Base-by-base conservation (phyloP, 1,140 invertebrate species). In the Caenorhabditis latens region DNA sequence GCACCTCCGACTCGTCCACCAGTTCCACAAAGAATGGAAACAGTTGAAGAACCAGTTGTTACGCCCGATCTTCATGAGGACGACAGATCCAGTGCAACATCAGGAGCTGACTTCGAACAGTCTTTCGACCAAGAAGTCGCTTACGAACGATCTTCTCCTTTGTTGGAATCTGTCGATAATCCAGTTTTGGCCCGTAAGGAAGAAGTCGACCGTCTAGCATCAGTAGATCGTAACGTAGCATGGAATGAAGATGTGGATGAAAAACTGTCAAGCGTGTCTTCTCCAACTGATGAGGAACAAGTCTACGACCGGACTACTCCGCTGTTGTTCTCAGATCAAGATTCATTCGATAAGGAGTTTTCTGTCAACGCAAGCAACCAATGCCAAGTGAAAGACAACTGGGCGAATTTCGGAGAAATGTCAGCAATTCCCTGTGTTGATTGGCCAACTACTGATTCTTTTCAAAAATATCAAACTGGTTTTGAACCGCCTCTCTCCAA, bases 321-420 rank as follows among this genome's bases (percentile, higher is more conserved):
- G 11, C n/a, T 55, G 19, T 32, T 57, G n/a, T 61, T 43, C 50
- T 85, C 61, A 42, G 84, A 85, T 46, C n/a, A 55, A 61, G 67
- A 79, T 8, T 86, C 71, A 0, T 57, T 86, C 9, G 85, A 86
- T 9, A 61, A 85, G 16, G 65, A 71, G 4, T 7, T n/a, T 19
- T 14, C 40, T 4, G 65, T n/a, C 4, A 14, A 8, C 19, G 21
- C 40, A 4, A 16, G 5, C 14, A 4, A 5, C 2, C 9, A n/a
- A 43, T 19, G 5, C 3, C 40, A 9, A 3, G 40, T 4, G 16
- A 13, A 71, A 46, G 4, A 2, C 6, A 71, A 71, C 21, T 79
- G 46, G 40, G 42, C 65, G 0, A 50, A 82, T 8, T 79, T 58
- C 50, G 53, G 24, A 43, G 55, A 57, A 21, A 24, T 13, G 1